phyloP scores from a whole-genome alignment of 2,113 vertebrate species.

The Sylvilagus bachmani region DNA sequence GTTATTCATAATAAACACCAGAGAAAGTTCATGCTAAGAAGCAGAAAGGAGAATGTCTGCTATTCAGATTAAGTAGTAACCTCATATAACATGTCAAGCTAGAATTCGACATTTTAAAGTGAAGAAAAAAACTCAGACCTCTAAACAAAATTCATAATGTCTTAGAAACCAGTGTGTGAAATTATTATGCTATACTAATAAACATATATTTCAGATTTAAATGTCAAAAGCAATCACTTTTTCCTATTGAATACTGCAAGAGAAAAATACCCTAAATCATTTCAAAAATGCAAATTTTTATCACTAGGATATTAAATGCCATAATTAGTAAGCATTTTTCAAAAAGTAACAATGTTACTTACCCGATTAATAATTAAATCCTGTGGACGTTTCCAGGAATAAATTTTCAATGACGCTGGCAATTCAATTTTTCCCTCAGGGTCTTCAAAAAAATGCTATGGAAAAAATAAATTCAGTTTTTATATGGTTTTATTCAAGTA shows the following conservation, averaged over 20 bases:
- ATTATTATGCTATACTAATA: background rate
- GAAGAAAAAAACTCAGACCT: background rate
- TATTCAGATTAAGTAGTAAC: background rate
- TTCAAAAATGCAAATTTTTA: constrained; percentile 25
- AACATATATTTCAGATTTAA: constrained; percentile 20
- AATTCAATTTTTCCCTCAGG: constrained; percentile 94
- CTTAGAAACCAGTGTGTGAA: background rate
- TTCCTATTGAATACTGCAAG: background rate
- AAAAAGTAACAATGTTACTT: constrained; percentile 78
- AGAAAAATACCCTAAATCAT: constrained; percentile 7
- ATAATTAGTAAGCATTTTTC: constrained; percentile 12
- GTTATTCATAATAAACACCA: background rate
- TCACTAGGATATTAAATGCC: background rate
- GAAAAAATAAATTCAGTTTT: constrained; percentile 64
- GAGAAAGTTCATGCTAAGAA: constrained; percentile 3
- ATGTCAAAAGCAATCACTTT: background rate
- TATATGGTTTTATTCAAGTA: constrained; percentile 42
- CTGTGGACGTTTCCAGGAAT: constrained; percentile 94
- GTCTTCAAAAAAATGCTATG: constrained; percentile 93
- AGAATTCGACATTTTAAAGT: background rate
- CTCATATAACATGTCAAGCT: background rate
- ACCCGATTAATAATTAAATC: constrained; percentile 92
- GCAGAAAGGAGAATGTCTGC: background rate
- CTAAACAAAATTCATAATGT: background rate
- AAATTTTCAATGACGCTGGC: constrained; percentile 91